A percentile compares a stretch with the other conserved stretches of the same genome.
Evolutionary conservation across 2,888 invertebrate species (phyloP).

Genomic region (Torymus tubicola): DNA sequence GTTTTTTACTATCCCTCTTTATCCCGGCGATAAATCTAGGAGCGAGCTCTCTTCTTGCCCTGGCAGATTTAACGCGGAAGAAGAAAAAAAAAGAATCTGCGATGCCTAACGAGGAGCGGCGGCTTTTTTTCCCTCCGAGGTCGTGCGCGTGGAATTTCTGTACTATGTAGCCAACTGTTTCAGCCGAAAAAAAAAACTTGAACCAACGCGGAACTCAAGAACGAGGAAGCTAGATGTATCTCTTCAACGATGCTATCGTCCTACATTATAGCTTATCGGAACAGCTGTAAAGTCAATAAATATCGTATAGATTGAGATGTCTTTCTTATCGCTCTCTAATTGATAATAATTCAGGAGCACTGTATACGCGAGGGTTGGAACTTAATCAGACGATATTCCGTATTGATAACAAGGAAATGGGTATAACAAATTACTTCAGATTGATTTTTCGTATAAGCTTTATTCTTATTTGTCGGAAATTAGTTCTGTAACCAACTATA

Average conservation of each 20-base stretch:
- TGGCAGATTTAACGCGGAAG: slow-evolving; percentile 63
- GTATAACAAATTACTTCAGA: too few relatives aligned
- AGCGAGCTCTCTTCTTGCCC: slow-evolving; percentile 41
- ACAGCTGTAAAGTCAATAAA: background rate
- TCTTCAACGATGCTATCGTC: too few relatives aligned
- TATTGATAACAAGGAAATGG: too few relatives aligned
- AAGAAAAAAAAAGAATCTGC: slow-evolving; percentile 61
- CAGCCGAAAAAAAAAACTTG: background rate
- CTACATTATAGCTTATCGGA: too few relatives aligned
- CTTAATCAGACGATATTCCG: too few relatives aligned
- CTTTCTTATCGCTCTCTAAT: slow-evolving; percentile 8
- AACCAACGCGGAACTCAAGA: too few relatives aligned
- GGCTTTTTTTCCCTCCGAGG: slow-evolving; percentile 42
- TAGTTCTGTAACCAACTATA: too few relatives aligned
- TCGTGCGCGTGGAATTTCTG: slow-evolving; percentile 17
- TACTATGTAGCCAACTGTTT: background rate
- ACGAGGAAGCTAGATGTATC: too few relatives aligned
- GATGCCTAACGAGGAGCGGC: slow-evolving; percentile 61
- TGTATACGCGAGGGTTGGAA: too few relatives aligned
- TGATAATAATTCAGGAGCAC: too few relatives aligned
- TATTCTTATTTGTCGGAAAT: too few relatives aligned
- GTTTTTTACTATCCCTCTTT: slow-evolving; percentile 66
- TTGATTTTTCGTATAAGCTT: too few relatives aligned
- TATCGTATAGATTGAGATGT: background rate
- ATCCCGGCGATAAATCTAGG: slow-evolving; percentile 68